Percentiles rank a stretch among this genome's conserved stretches.
Evolutionary conservation across 2,113 vertebrate genomes (phyloP).

Genomic region (Gobio gobio): DNA sequence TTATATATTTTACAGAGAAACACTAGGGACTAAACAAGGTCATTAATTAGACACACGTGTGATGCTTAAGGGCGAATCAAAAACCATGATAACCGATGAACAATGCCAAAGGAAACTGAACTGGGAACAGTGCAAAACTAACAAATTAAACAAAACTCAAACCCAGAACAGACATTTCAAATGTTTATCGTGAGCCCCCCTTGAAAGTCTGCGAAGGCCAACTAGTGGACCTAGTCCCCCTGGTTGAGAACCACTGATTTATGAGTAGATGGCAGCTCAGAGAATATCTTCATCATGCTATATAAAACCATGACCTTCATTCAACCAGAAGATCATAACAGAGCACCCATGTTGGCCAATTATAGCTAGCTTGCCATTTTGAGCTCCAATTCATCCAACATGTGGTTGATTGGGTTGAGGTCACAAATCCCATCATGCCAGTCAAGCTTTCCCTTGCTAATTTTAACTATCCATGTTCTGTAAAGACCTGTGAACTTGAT

Average conservation of each 20-base stretch:
- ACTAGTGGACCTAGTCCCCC: no score
- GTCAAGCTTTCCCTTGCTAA: background rate
- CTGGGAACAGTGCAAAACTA: no score
- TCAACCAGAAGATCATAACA: background rate
- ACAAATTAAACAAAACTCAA: no score
- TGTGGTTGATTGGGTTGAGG: background rate
- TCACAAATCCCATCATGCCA: background rate
- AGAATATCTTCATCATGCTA: background rate
- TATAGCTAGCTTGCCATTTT: background rate
- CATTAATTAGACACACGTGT: no score
- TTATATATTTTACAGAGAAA: no score
- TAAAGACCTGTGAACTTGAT: background rate
- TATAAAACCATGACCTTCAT: background rate
- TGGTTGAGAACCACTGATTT: background rate
- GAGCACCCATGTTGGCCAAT: background rate
- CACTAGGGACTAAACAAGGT: no score
- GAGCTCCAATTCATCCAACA: slow-evolving; percentile 2
- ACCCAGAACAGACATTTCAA: no score
- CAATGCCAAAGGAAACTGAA: no score
- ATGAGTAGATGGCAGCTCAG: background rate
- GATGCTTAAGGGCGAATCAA: no score
- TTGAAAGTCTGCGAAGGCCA: background rate
- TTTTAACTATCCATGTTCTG: slow-evolving; percentile 10
- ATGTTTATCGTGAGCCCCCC: background rate
- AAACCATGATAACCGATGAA: no score